Conservation (phyloP, 2,797 vertebrate species). For the Tapirus indicus region DNA sequence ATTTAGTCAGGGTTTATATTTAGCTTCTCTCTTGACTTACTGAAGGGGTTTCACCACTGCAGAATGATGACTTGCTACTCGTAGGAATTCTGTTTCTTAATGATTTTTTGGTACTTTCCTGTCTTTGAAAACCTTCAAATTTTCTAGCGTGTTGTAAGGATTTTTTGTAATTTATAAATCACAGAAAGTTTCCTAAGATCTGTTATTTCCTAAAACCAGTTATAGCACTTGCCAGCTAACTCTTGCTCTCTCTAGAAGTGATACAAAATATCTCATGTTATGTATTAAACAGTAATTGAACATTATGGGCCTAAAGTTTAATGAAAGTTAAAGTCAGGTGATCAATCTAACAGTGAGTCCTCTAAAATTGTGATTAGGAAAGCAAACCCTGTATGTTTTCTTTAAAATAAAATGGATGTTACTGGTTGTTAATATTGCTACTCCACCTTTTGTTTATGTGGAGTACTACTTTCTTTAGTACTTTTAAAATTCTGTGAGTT, state of each 20-base stretch:
- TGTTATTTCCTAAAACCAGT: neutral
- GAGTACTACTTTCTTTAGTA: neutral
- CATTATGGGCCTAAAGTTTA: neutral
- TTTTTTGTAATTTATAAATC: conserved; percentile 56
- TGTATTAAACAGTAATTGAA: neutral
- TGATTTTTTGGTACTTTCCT: conserved; percentile 29
- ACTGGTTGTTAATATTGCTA: neutral
- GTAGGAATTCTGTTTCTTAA: conserved; percentile 18
- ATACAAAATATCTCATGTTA: neutral
- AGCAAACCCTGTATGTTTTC: neutral
- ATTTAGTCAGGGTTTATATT: conserved; percentile 22
- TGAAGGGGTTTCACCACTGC: neutral
- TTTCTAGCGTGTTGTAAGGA: neutral
- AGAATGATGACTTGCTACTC: neutral
- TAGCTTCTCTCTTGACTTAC: neutral
- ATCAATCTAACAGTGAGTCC: neutral
- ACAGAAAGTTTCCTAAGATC: neutral
- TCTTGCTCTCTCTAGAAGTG: conserved; percentile 18
- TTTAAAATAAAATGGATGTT: conserved; percentile 13
- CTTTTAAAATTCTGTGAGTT: neutral
- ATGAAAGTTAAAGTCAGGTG: neutral
- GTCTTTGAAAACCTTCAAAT: neutral
- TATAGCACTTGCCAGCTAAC: neutral
- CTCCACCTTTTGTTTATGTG: neutral
- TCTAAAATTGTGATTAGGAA: neutral